These are phyloP conservation scores for Mus pahari DNA, from an alignment of 2,113 vertebrate genomes.

Conservation along the genomic window DNA sequence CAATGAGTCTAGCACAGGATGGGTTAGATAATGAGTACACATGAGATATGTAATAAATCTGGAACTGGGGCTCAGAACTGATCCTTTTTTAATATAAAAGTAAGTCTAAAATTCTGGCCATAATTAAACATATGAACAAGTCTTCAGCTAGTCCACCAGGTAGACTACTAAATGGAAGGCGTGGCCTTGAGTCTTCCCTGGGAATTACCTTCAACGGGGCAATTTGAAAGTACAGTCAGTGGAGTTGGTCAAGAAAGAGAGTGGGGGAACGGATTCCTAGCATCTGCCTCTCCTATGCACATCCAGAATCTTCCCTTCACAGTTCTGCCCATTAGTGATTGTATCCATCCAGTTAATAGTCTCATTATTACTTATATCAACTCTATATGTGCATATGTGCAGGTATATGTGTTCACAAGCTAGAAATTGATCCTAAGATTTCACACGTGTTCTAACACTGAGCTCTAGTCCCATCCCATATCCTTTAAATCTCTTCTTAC, in stretches of 20 bases:
- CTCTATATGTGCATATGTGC: not conserved
- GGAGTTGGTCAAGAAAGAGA: not conserved
- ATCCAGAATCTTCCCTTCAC: not conserved
- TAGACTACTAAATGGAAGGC: not conserved
- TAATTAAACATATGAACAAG: not conserved
- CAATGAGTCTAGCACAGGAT: not conserved
- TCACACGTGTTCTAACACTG: not conserved
- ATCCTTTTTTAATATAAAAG: not conserved
- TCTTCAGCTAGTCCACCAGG: not conserved
- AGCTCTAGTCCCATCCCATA: not conserved
- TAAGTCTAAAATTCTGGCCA: conserved; percentile 47
- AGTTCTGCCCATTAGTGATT: not conserved
- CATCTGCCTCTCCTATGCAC: not conserved
- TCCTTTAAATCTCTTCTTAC: not conserved
- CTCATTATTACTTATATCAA: not conserved
- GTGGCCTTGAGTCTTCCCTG: not conserved
- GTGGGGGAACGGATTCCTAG: not conserved
- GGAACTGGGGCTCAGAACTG: conserved; percentile 28
- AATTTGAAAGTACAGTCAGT: not conserved
- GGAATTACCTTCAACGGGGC: not conserved
- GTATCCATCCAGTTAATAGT: not conserved
- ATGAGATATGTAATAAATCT: conserved; percentile 16
- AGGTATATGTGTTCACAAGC: no score
- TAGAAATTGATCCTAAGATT: not conserved
- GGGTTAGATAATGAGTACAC: not conserved